These are phyloP conservation scores for Thinocorus orbignyianus DNA, from an alignment of 2,113 vertebrate genomes.

Conservation along the genomic window DNA sequence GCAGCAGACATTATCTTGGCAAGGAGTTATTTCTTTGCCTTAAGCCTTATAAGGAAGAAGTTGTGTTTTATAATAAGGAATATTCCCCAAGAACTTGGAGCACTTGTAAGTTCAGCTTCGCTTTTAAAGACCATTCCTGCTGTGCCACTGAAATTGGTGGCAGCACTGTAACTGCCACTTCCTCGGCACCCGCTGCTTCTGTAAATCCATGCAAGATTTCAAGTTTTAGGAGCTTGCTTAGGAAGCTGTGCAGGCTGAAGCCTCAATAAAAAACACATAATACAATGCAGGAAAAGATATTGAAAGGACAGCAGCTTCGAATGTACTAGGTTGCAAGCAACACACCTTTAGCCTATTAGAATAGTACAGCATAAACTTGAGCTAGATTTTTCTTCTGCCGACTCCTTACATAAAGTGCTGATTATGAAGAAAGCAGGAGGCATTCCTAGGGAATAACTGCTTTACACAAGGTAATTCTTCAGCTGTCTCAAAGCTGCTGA, in stretches of 20 bases:
- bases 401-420: neutral
- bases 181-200: neutral
- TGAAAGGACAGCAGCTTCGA: neutral
- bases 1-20: neutral
- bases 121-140: conserved; percentile 6
- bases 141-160: conserved; percentile 15
- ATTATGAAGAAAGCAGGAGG: neutral
- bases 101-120: neutral
- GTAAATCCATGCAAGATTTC: neutral
- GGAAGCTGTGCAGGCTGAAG: neutral
- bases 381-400: neutral
- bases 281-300: neutral
- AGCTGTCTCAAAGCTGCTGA: neutral
- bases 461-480: neutral
- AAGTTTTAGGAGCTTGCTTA: neutral
- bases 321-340: neutral
- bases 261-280: neutral
- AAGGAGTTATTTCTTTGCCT: neutral
- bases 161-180: neutral
- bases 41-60: neutral
- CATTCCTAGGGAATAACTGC: neutral
- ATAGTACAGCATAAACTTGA: neutral
- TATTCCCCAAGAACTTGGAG: neutral
- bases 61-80: neutral
- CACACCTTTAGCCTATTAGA: neutral